Base-by-base conservation (phyloP, 2,888 invertebrate genomes). In the Sycophila texana region DNA sequence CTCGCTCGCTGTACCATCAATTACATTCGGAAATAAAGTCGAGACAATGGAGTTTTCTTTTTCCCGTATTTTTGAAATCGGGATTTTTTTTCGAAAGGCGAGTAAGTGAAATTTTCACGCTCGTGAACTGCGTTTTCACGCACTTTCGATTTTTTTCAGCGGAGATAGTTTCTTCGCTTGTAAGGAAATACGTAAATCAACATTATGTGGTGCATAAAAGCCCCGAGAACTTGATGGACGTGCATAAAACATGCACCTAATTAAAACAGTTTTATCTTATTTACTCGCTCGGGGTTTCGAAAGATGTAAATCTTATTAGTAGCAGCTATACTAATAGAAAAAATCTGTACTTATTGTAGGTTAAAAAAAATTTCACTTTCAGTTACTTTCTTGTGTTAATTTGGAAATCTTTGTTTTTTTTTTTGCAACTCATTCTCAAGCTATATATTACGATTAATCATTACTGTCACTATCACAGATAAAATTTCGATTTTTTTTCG, bases 301-400 rank as follows among this genome's bases (percentile, higher is more conserved):
- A 73, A 68, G 67, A 67, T 57, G 63, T 63, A 65, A 65, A 66
- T 74, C 65, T 74, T 63, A 39, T 16, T 26, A 18, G 22, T 20
- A 13, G 12, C 20, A 60, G n/a, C n/a, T 0, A 16, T 53, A 16
- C 3, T 30, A 30, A 55, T 57, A 39, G 20, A 30, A 55, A 55
- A 61, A 53, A 53, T 65, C 5, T 22, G 26, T 55, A 26, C n/a
- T 30, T 39, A 18, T 18, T 63, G 63, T 18, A 26, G 2, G n/a
- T 30, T 12, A 22, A 49, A 61, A 71, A n/a, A 49, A 74, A 74
- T 39, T 47, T 30, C 4, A 13, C 12, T 14, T 1, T 22, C 4
- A 4, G 10, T 47, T 39, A 65, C 68, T 79, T 74, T 79, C 74
- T 74, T 70, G 13, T 39, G 49, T 18, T 67, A 78, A 61, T 7